Conservation (phyloP, 2,113 vertebrate genomes). For the Aix galericulata region DNA sequence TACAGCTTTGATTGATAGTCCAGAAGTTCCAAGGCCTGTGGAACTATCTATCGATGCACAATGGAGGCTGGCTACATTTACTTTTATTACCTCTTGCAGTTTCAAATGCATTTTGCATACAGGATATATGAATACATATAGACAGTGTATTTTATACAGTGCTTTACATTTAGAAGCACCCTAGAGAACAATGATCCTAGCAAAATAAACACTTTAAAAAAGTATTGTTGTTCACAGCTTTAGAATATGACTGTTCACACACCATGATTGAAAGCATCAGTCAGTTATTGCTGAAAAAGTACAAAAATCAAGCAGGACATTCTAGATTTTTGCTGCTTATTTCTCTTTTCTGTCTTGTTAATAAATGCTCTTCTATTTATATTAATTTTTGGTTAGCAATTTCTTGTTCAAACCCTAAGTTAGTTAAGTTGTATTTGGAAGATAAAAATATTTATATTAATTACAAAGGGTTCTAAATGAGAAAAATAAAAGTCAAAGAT, state of each 20-base stretch:
- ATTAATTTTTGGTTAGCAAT: not conserved
- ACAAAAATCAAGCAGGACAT: not conserved
- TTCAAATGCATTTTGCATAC: not conserved
- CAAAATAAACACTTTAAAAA: not conserved
- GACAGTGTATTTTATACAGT: not conserved
- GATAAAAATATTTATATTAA: not conserved
- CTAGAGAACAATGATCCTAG: not conserved
- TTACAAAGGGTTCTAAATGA: not conserved
- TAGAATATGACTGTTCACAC: not conserved
- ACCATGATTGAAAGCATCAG: not conserved
- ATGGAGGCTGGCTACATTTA: not conserved
- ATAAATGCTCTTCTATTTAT: not conserved
- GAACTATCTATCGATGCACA: not conserved
- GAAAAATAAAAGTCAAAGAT: not conserved
- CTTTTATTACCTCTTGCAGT: not conserved
- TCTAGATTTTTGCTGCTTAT: not conserved
- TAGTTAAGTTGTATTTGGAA: not conserved
- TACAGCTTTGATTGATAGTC: conserved; percentile 3
- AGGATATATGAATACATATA: not conserved
- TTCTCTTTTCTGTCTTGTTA: not conserved
- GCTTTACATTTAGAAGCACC: not conserved
- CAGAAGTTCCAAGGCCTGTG: not conserved
- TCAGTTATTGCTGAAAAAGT: not conserved
- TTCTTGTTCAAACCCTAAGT: not conserved
- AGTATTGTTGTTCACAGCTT: not conserved